Conservation (phyloP, 2,888 invertebrate species). For the Scaptomyza caliginosa region DNA sequence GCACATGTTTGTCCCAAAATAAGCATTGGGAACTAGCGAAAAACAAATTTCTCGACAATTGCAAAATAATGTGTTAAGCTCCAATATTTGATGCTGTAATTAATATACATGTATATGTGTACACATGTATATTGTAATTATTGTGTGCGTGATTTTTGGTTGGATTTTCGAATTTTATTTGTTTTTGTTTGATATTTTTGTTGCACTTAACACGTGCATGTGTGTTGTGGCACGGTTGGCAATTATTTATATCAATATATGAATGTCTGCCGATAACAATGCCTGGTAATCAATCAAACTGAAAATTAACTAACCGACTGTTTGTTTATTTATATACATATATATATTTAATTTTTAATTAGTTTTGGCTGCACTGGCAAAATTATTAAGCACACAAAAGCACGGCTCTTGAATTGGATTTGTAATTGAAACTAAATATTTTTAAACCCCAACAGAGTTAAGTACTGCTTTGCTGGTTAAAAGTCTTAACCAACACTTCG, state of each 20-base stretch:
- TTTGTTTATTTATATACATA: conserved; percentile 37
- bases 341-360: conserved; percentile 59
- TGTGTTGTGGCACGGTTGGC: conserved; percentile 1
- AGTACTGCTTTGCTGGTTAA: too few species aligned
- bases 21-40: neutral
- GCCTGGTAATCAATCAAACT: conserved; percentile 67
- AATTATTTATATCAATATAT: conserved; percentile 41
- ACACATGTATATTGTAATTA: conserved; percentile 52
- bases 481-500: too few species aligned
- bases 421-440: too few species aligned
- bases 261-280: conserved; percentile 30
- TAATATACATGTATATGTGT: conserved; percentile 33
- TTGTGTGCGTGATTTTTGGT: conserved; percentile 72
- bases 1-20: conserved; percentile 7
- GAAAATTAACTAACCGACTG: conserved; percentile 69
- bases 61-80: conserved; percentile 48
- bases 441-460: too few species aligned
- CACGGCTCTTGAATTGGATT: neutral
- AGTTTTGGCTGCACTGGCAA: conserved; percentile 35
- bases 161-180: conserved; percentile 21
- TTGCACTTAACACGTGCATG: neutral
- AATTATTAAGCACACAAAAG: neutral
- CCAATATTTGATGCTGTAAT: conserved; percentile 63
- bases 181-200: too few species aligned
- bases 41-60: conserved; percentile 3